phyloP scores from a whole-genome alignment of 2,888 invertebrate species.

The Rhyacophila evoluta region DNA sequence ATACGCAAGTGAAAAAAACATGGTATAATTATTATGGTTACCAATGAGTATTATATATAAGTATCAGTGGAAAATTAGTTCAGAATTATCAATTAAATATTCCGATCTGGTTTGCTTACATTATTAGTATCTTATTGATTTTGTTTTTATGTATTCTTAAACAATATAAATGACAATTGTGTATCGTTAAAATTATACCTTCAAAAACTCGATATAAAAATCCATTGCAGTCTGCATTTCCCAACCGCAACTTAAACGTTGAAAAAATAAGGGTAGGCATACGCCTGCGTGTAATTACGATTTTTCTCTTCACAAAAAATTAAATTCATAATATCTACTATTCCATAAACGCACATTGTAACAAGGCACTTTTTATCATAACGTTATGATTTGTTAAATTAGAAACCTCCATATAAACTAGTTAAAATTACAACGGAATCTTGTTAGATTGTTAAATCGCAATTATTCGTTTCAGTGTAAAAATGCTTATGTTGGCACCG shows the following conservation, averaged over 20 bases:
- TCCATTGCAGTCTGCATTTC: neutral
- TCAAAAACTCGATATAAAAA: neutral
- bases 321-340: neutral
- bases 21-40: too few species aligned
- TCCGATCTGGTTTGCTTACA: too few species aligned
- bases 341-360: neutral
- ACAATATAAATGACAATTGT: too few species aligned
- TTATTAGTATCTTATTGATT: too few species aligned
- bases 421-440: neutral
- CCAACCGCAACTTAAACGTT: neutral
- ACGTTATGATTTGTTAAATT: too few species aligned
- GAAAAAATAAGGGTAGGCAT: neutral
- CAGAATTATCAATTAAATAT: too few species aligned
- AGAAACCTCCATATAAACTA: neutral
- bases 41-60: too few species aligned
- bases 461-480: neutral
- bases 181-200: too few species aligned
- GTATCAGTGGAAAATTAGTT: too few species aligned
- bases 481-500: neutral
- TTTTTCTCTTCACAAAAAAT: neutral
- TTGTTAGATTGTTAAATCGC: neutral
- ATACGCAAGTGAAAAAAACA: too few species aligned
- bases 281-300: constrained; percentile 19
- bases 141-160: too few species aligned
- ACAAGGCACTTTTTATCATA: neutral